Evolutionary conservation across 2,797 vertebrate genomes (phyloP), one percentile per base, ranked within the genome.

Genomic region (Vultur gryphus): DNA sequence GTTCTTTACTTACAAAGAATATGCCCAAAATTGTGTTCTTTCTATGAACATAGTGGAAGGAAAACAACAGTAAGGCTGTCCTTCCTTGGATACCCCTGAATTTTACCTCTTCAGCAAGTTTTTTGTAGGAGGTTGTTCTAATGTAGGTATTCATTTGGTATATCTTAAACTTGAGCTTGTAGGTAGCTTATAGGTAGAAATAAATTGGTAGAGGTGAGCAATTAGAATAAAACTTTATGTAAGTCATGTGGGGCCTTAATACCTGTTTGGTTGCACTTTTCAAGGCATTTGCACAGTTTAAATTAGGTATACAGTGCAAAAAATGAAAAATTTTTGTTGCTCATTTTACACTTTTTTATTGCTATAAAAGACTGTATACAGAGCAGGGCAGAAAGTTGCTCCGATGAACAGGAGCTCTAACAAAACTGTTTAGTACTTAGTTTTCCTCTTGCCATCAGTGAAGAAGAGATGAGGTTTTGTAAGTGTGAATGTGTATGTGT

Each of bases 401-500:
- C 1, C 24, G 1, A 5, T 43, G 7, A 25, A 3, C 9, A 24
- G 14, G 6, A 66, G 14, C 21, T 90, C 16, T 33, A 49, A 6
- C 4, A 66, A 57, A 88, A 58, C 21, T 7, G 1, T 14, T 73
- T 16, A n/a, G 54, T 31, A 15, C 13, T 2, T 69, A 3, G 7
- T 35, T 75, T 79, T 65, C 9, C 44, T 57, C 5, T 48, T 71
- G 21, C 9, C 4, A 5, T 43, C 19, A 15, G 6, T 23, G 28
- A n/a, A 80, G 52, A n/a, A 35, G 4, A 64, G 9, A 11, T 35
- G 9, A 35, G 17, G 23, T 39, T 75, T 33, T 70, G 5, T 43
- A 20, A 43, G 16, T 6, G 20, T 24, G 37, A 16, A 11, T 2
- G 2, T 23, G 19, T 5, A 1, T 4, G 4, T 72, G 13, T 58